Conservation (phyloP, 2,888 invertebrate species). For the Lycophotia porphyrea region DNA sequence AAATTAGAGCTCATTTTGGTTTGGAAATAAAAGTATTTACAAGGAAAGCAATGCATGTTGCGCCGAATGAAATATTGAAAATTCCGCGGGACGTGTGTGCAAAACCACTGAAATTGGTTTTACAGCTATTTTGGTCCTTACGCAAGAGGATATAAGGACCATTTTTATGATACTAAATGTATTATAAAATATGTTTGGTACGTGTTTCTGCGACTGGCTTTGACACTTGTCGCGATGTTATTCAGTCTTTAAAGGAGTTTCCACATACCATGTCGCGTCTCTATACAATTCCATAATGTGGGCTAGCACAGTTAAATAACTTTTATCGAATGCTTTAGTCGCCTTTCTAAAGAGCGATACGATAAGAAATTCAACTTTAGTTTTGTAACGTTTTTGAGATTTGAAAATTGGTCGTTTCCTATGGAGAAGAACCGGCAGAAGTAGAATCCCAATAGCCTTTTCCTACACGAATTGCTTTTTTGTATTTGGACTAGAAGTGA, state of each 20-base stretch:
- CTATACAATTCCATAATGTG: not conserved
- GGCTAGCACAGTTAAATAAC: not conserved
- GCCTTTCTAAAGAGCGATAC: not conserved
- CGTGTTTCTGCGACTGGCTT: constrained; percentile 73
- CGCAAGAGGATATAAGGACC: constrained; percentile 35
- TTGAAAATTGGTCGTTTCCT: too few species aligned
- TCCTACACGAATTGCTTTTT: not conserved
- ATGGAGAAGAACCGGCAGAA: too few species aligned
- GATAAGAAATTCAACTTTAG: not conserved
- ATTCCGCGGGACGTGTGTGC: constrained; percentile 74
- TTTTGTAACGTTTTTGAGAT: not conserved
- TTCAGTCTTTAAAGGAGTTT: constrained; percentile 67
- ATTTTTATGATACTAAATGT: constrained; percentile 51
- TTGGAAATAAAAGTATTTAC: constrained; percentile 59
- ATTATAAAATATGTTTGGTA: constrained; percentile 56
- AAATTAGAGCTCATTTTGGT: constrained; percentile 52
- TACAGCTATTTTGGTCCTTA: constrained; percentile 50
- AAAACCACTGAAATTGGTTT: constrained; percentile 57
- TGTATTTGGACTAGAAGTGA: not conserved
- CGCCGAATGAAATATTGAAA: constrained; percentile 80
- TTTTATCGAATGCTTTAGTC: not conserved
- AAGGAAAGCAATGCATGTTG: constrained; percentile 74
- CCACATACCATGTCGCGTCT: constrained; percentile 37
- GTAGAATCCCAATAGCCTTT: not conserved
- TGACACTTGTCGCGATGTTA: constrained; percentile 81